phyloP scores from a whole-genome alignment of 2,888 invertebrate genomes.

The Pilophorus perplexus region DNA sequence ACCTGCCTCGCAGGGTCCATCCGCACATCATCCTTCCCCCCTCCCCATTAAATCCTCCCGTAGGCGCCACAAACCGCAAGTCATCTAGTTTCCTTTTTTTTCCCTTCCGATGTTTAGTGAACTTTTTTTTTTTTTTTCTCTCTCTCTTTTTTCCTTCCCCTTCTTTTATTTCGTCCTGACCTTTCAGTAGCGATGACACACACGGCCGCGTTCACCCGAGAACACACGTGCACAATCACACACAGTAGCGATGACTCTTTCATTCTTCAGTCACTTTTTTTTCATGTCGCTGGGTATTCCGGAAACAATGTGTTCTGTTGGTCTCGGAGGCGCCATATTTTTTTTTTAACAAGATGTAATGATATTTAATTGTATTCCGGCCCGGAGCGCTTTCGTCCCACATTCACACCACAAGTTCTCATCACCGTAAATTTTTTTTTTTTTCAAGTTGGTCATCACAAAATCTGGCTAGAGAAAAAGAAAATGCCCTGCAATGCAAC shows the following conservation, averaged over 20 bases:
- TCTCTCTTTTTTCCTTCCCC: slow-evolving; percentile 17
- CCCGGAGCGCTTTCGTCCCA: slow-evolving; percentile 4
- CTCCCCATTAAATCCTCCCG: too few relatives aligned
- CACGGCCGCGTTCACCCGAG: too few relatives aligned
- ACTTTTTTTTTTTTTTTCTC: slow-evolving; percentile 35
- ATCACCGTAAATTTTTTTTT: too few relatives aligned
- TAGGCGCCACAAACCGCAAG: slow-evolving; percentile 38
- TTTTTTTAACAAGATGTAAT: slow-evolving; percentile 9
- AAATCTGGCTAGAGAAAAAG: too few relatives aligned
- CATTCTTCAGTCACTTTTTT: slow-evolving; percentile 32
- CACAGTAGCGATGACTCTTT: slow-evolving; percentile 38
- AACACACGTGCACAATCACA: too few relatives aligned
- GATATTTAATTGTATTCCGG: slow-evolving; percentile 21
- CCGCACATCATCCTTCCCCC: too few relatives aligned
- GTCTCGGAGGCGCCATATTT: slow-evolving; percentile 32
- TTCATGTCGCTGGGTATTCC: slow-evolving; percentile 19
- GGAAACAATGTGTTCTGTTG: slow-evolving; percentile 35
- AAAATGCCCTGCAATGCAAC: too few relatives aligned
- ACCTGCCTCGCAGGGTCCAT: too few relatives aligned
- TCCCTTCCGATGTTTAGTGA: slow-evolving; percentile 23
- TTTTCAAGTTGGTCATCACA: too few relatives aligned
- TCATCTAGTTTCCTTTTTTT: slow-evolving; percentile 25
- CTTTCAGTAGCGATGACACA: slow-evolving; percentile 37
- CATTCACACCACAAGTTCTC: too few relatives aligned
- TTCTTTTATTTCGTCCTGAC: slow-evolving; percentile 23